Conservation (phyloP, 2,113 vertebrate genomes). For the Zeus faber region DNA sequence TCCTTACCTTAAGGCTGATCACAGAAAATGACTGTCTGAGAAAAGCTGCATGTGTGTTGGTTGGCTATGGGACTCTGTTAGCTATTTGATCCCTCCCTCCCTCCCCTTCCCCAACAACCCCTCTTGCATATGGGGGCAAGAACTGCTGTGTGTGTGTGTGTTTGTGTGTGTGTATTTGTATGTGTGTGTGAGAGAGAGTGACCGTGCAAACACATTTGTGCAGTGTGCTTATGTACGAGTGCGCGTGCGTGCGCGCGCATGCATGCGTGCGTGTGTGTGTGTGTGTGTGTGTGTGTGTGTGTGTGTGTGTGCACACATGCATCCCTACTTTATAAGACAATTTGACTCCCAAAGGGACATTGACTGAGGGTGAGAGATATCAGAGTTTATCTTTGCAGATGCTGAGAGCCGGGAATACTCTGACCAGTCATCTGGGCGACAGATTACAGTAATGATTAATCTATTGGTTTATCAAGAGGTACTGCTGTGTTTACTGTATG, state of each 20-base stretch:
- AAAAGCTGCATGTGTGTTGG: slow-evolving; percentile 16
- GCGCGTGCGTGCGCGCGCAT: slow-evolving; percentile 10
- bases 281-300: not conserved
- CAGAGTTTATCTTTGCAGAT: slow-evolving; percentile 47
- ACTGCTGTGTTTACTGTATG: not conserved
- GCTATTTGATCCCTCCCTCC: slow-evolving; percentile 63
- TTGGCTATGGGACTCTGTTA: slow-evolving; percentile 37
- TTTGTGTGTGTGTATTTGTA: slow-evolving; percentile 31
- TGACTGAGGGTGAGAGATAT: slow-evolving; percentile 29
- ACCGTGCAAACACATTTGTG: slow-evolving; percentile 10
- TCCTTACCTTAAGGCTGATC: slow-evolving; percentile 52
- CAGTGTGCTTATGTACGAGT: not conserved
- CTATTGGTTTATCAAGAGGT: slow-evolving; percentile 20
- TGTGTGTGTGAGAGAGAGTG: slow-evolving; percentile 14
- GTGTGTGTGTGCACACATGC: not conserved
- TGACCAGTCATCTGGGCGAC: slow-evolving; percentile 11
- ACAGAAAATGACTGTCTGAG: slow-evolving; percentile 49
- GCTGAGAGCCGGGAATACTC: slow-evolving; percentile 32
- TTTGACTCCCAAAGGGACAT: slow-evolving; percentile 23
- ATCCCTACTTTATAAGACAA: slow-evolving; percentile 11
- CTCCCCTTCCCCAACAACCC: slow-evolving; percentile 48
- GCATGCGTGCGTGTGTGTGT: slow-evolving; percentile 1
- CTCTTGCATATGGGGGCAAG: slow-evolving; percentile 65
- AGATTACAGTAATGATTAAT: slow-evolving; percentile 26
- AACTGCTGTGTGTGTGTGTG: slow-evolving; percentile 42